Percentiles rank a stretch among this genome's conserved stretches.
These are phyloP conservation scores for Microcebus griseorufus DNA, from an alignment of 2,113 vertebrate species.

Conservation along the genomic window DNA sequence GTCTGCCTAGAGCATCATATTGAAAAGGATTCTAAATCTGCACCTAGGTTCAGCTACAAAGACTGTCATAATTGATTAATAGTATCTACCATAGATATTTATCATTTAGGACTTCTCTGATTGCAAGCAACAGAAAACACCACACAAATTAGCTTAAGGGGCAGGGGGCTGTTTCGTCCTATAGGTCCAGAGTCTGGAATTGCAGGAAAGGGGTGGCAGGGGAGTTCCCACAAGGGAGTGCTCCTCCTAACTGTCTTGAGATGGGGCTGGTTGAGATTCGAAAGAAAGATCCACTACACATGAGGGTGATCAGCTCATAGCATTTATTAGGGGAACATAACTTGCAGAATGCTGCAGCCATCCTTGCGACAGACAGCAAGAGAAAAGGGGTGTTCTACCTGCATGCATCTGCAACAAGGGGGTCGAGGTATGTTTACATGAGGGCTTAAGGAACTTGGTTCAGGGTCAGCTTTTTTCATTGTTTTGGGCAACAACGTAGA, in stretches of 20 bases:
- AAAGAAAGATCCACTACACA: background rate
- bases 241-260: background rate
- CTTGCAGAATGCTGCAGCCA: too few relatives aligned
- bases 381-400: too few relatives aligned
- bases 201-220: background rate
- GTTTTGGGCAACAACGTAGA: background rate
- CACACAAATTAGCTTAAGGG: background rate
- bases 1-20: background rate
- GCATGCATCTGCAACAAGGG: too few relatives aligned
- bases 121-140: background rate
- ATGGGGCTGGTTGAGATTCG: too few relatives aligned
- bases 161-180: background rate
- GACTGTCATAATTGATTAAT: background rate
- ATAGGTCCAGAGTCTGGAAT: background rate
- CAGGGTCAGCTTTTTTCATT: background rate
- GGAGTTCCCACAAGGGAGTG: background rate
- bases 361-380: too few relatives aligned
- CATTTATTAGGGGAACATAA: too few relatives aligned
- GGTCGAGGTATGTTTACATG: too few relatives aligned
- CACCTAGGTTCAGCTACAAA: background rate
- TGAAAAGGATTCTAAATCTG: conserved; percentile 1
- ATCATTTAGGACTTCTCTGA: background rate
- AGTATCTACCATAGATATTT: background rate
- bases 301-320: too few relatives aligned
- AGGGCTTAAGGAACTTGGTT: too few relatives aligned